Evolutionary conservation across 2,113 vertebrate species (phyloP), one percentile per base, ranked within the genome.

Genomic region (Rhea pennata): DNA sequence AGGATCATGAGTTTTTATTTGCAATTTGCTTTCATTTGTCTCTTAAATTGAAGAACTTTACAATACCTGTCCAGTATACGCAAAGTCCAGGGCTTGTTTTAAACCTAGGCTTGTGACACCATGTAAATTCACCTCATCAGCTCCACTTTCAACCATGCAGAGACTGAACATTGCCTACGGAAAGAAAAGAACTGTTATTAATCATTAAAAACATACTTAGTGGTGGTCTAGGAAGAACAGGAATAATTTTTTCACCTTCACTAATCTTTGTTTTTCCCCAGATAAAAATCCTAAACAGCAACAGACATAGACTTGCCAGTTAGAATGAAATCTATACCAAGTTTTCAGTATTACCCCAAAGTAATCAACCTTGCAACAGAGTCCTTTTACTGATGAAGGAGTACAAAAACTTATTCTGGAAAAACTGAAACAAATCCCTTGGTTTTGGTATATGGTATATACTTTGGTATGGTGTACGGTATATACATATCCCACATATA

Each of bases 141-240:
- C 99, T 96, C 98, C 99, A n/a, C 99, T 99, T 97, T 99, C 99
- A 98, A 99, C 98, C 99, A 99, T 99, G 89, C 99, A 99, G 80
- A 99, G 98, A 96, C 99, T 99, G 98, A 99, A 99, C 99, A 99
- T 99, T 87, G 99, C 99, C 99, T 99, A 95, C 27, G 58, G 82
- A 20, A 89, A 89, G 79, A 92, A 87, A 54, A 93, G 16, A 91
- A 89, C 78, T 23, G 19, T 46, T 66, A 87, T 51, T 80, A 84
- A 66, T 6, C 15, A 59, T 42, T 79, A 80, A 53, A 89, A 90
- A 71, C 59, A 73, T 8, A 44, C 3, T 12, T 17, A 42, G 4
- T 54, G 62, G 56, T 53, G 6, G 14, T n/a, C 61, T 17, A 61
- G 40, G 33, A 51, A n/a, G 24, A 83, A 36, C 3, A 87, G 20